Conservation (phyloP, 1,140 invertebrate species). For the Hermetia illucens region DNA sequence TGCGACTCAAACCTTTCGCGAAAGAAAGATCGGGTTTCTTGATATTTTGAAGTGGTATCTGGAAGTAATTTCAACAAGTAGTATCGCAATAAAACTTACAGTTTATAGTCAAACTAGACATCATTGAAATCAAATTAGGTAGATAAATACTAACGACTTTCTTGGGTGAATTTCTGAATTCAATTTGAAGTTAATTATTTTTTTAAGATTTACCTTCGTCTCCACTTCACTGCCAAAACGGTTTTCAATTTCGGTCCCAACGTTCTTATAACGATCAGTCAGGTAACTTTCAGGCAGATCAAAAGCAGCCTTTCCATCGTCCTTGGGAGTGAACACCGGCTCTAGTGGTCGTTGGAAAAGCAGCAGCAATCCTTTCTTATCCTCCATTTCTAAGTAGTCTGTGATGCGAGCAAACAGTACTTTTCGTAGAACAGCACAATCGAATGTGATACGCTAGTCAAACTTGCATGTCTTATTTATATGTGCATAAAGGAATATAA, state of each 20-base stretch:
- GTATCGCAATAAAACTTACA: no score
- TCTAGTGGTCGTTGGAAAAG: conserved; percentile 47
- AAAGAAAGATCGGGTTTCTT: conserved; percentile 19
- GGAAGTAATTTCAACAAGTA: not conserved
- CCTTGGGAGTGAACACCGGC: conserved; percentile 46
- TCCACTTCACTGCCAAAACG: conserved; percentile 35
- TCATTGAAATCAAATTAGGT: no score
- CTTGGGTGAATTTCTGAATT: no score
- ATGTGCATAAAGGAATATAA: no score
- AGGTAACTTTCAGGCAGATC: conserved; percentile 39
- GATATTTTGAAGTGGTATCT: conserved; percentile 35
- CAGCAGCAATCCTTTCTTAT: conserved; percentile 30
- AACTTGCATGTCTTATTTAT: no score
- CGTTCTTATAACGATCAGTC: conserved; percentile 20
- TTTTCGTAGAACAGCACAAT: no score
- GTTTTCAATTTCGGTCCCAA: conserved; percentile 28
- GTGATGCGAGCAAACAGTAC: no score
- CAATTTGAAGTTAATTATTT: no score
- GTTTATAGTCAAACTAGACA: no score
- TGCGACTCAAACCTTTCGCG: conserved; percentile 11
- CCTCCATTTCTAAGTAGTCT: no score
- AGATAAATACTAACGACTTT: no score
- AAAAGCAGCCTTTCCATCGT: conserved; percentile 39
- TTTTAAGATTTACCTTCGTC: conserved; percentile 17
- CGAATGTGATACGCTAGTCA: no score